Evolutionary conservation across 2,888 invertebrate species (phyloP).

Genomic region (Aporophyla nigra): DNA sequence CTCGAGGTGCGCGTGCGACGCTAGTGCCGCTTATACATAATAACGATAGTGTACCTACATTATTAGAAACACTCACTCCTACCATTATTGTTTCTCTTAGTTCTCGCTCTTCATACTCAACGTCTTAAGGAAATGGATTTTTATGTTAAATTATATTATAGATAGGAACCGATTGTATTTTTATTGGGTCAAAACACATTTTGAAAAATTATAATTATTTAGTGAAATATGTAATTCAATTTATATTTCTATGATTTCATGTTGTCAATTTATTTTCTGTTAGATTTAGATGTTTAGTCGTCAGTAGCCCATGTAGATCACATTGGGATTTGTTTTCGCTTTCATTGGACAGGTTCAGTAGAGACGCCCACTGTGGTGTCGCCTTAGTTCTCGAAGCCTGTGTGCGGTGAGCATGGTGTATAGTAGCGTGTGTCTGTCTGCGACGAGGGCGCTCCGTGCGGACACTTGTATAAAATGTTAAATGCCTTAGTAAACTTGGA

Average conservation of each 20-base stretch:
- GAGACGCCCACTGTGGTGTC: not conserved
- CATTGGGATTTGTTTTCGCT: slow-evolving; percentile 13
- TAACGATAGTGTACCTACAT: slow-evolving; percentile 1
- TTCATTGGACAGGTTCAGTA: not conserved
- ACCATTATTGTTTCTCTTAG: slow-evolving; percentile 32
- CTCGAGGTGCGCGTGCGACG: not conserved
- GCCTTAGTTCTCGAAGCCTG: not conserved
- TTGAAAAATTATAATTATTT: slow-evolving; percentile 56
- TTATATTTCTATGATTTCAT: slow-evolving; percentile 50
- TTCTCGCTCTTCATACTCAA: slow-evolving; percentile 57
- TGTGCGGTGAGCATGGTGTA: not conserved
- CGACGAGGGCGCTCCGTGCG: slow-evolving; percentile 24
- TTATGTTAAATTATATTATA: slow-evolving; percentile 56
- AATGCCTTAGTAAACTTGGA: slow-evolving; percentile 74
- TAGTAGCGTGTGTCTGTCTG: not conserved
- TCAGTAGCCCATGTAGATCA: slow-evolving; percentile 12
- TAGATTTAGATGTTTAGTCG: slow-evolving; percentile 44
- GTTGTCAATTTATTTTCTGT: slow-evolving; percentile 49
- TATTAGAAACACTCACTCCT: slow-evolving; percentile 23
- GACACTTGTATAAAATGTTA: slow-evolving; percentile 76
- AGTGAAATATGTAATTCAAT: slow-evolving; percentile 49
- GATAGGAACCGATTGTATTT: slow-evolving; percentile 56
- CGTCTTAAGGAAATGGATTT: slow-evolving; percentile 37
- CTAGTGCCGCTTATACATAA: slow-evolving; percentile 34
- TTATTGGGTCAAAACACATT: slow-evolving; percentile 41